A percentile compares a stretch with the other conserved stretches of the same genome.
Conservation (phyloP, 2,888 invertebrate genomes). For the Dynastes maya region DNA sequence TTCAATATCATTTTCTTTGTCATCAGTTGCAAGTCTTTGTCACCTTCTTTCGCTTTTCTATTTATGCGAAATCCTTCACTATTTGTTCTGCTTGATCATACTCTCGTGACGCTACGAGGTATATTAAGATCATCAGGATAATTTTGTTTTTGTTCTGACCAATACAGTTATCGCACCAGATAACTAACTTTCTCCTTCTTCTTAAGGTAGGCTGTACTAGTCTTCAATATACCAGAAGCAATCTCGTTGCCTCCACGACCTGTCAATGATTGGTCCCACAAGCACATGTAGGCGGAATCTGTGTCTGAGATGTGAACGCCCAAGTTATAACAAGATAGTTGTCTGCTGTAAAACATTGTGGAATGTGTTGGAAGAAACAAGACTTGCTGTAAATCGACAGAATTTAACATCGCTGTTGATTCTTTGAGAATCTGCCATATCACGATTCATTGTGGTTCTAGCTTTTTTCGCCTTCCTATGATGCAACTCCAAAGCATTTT, state of each 20-base stretch:
- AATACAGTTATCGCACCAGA: conserved; percentile 25
- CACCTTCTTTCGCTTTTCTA: conserved; percentile 38
- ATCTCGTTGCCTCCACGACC: neutral
- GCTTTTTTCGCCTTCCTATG: neutral
- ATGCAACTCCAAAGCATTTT: neutral
- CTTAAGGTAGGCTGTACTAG: neutral
- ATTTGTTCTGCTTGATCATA: conserved; percentile 35
- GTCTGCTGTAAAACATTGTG: too few relatives aligned
- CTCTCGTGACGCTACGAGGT: conserved; percentile 1
- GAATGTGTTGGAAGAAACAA: too few relatives aligned
- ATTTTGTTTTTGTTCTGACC: conserved; percentile 38
- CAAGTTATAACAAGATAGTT: neutral
- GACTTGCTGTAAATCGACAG: too few relatives aligned
- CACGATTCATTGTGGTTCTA: neutral
- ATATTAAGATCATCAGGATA: conserved; percentile 15
- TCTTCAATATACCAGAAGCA: neutral
- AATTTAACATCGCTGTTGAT: neutral
- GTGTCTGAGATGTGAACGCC: neutral
- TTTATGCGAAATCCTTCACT: conserved; percentile 30
- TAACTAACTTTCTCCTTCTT: neutral
- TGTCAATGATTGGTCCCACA: neutral
- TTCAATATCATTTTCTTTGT: conserved; percentile 1
- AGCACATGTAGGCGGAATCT: neutral
- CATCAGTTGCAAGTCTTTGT: neutral
- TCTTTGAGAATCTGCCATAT: neutral